These are phyloP conservation scores for Eublepharis macularius DNA, from an alignment of 2,113 vertebrate genomes.

Conservation along the genomic window DNA sequence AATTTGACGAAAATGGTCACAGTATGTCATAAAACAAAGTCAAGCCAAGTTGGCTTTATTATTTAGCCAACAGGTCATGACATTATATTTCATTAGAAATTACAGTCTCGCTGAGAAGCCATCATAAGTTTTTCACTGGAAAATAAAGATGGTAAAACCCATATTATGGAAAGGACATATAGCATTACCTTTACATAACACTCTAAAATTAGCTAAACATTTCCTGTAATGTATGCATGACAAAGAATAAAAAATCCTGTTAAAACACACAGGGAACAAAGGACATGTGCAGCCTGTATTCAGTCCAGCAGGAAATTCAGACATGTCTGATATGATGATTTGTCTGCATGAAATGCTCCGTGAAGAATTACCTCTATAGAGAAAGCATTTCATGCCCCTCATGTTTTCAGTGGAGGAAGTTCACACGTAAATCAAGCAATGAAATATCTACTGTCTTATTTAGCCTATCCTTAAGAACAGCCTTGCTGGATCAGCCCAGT, in stretches of 20 bases:
- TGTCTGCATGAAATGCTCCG: not conserved
- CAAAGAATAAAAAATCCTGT: not conserved
- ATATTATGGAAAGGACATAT: not conserved
- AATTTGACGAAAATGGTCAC: conserved; percentile 20
- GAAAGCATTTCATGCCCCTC: not conserved
- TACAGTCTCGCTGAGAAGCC: not conserved
- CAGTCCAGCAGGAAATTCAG: not conserved
- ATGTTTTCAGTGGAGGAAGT: not conserved
- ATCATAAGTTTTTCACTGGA: not conserved
- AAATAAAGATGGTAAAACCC: not conserved
- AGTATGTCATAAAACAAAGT: conserved; percentile 19
- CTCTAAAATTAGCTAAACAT: not conserved
- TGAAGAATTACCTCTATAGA: not conserved
- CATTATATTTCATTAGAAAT: not conserved
- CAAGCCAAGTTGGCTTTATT: conserved; percentile 8
- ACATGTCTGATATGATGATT: not conserved
- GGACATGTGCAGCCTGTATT: not conserved
- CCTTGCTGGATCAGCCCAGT: no score
- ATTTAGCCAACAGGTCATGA: not conserved
- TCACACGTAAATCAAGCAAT: not conserved
- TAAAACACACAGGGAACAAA: not conserved
- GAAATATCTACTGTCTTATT: not conserved
- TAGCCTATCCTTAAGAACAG: no score
- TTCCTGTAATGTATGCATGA: not conserved
- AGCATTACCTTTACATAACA: not conserved